Evolutionary conservation across 2,113 vertebrate genomes (phyloP), one percentile per base, ranked within the genome.

Genomic region (Nettapus auritus): DNA sequence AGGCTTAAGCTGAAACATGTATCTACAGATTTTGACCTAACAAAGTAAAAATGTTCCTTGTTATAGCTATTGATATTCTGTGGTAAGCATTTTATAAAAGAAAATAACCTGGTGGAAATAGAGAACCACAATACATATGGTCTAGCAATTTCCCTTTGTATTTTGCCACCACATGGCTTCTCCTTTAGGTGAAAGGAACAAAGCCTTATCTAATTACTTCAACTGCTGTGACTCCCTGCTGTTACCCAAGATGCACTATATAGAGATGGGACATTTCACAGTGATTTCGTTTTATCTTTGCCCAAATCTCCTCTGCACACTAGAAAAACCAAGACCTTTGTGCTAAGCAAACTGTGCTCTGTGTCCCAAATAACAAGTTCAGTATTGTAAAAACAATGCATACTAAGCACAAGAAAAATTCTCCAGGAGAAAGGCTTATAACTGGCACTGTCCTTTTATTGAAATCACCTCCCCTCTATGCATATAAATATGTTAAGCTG

Each of bases 141-240:
- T 63, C 52, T 75, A 55, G 60, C 34, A 86, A 78, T 88, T 91
- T 94, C 53, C 40, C 87, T 82, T 83, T 88, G 5, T 91, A 71
- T 71, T 94, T 96, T 0, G 0, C 48, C 63, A 90, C 91, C 64
- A 70, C 73, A 80, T n/a, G 67, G 55, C 53, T 94, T 91, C 55
- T 94, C 53, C 85, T 93, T 96, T 59, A 94, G 91, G 95, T 96
- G 85, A 82, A 92, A 77, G 64, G 38, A 97, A 82, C 57, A 92
- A 95, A 92, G 56, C 17, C 23, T 89, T 67, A 73, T 64, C 82
- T 97, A 95, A 97, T 96, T 93, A 86, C 44, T 91, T 90, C 84
- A 84, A 55, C 79, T 71, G 63, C 82, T 82, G 48, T 85, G 85
- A 84, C 88, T 82, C 85, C 82, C 77, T 94, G 89, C 69, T 94